These are phyloP conservation scores for Synchiropus splendidus DNA, from an alignment of 2,113 vertebrate species.

Conservation along the genomic window DNA sequence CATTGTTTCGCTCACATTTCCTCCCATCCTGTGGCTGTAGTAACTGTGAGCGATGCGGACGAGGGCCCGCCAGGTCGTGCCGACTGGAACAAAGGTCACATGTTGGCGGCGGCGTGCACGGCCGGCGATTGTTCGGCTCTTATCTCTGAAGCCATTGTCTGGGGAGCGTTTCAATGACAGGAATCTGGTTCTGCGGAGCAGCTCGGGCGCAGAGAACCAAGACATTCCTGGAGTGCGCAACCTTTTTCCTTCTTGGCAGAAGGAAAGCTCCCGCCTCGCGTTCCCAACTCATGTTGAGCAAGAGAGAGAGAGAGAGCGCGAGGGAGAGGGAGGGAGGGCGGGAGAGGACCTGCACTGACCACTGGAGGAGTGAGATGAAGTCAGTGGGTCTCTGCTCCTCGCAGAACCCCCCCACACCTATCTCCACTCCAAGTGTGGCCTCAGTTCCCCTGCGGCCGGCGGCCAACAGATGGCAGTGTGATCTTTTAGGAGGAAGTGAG, in stretches of 20 bases:
- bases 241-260: neutral
- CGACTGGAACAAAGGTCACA: neutral
- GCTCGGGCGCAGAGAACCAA: conserved; percentile 27
- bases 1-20: too few relatives aligned
- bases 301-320: too few relatives aligned
- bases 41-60: too few relatives aligned
- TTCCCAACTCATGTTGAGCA: too few relatives aligned
- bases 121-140: conserved; percentile 21
- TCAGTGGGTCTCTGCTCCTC: conserved; percentile 1
- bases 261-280: too few relatives aligned
- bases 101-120: too few relatives aligned
- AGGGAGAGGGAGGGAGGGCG: neutral
- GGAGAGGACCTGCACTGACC: conserved; percentile 4
- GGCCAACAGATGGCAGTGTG: conserved; percentile 65
- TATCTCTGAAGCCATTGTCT: conserved; percentile 27
- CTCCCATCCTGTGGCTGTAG: too few relatives aligned
- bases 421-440: conserved; percentile 23
- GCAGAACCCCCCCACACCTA: conserved; percentile 15
- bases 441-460: conserved; percentile 7
- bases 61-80: neutral
- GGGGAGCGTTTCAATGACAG: conserved; percentile 32
- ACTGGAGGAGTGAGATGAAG: conserved; percentile 1
- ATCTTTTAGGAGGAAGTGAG: conserved; percentile 15
- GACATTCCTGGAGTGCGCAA: conserved; percentile 50
- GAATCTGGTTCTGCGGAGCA: conserved; percentile 47